A percentile compares a stretch with the other conserved stretches of the same genome.
These are phyloP conservation scores for Lamellibrachia columna DNA, from an alignment of 2,888 invertebrate genomes.

Conservation along the genomic window DNA sequence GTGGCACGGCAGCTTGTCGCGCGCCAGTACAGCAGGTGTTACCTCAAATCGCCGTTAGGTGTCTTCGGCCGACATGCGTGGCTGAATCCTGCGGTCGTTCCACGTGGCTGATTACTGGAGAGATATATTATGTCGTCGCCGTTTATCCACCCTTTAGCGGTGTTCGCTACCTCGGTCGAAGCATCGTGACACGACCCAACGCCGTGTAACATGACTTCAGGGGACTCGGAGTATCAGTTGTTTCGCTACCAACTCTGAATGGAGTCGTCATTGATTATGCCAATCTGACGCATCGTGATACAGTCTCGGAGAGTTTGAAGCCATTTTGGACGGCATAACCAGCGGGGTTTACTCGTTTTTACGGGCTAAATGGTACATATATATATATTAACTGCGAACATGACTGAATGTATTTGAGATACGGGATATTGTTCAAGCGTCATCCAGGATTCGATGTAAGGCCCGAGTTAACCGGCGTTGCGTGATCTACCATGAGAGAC, in stretches of 20 bases:
- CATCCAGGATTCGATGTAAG: no score
- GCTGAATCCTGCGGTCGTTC: not conserved
- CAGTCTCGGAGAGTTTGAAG: not conserved
- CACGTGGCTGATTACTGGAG: not conserved
- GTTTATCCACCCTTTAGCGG: not conserved
- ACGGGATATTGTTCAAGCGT: not conserved
- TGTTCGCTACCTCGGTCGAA: not conserved
- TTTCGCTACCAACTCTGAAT: not conserved
- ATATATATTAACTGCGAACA: not conserved
- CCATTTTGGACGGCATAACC: not conserved
- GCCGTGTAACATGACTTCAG: not conserved
- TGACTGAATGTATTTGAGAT: not conserved
- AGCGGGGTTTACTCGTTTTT: not conserved
- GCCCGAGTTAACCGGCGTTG: no score
- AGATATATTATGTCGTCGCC: not conserved
- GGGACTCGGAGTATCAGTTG: not conserved
- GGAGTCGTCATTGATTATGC: not conserved
- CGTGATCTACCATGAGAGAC: no score
- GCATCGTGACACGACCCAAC: not conserved
- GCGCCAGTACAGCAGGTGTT: not conserved
- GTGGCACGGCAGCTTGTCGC: not conserved
- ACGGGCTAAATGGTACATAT: not conserved
- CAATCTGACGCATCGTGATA: not conserved
- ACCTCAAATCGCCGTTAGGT: not conserved
- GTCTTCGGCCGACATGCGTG: not conserved